Evolutionary conservation across 2,888 invertebrate species (phyloP), one percentile per base, ranked within the genome.

Genomic region (Zeuzera pyrina): DNA sequence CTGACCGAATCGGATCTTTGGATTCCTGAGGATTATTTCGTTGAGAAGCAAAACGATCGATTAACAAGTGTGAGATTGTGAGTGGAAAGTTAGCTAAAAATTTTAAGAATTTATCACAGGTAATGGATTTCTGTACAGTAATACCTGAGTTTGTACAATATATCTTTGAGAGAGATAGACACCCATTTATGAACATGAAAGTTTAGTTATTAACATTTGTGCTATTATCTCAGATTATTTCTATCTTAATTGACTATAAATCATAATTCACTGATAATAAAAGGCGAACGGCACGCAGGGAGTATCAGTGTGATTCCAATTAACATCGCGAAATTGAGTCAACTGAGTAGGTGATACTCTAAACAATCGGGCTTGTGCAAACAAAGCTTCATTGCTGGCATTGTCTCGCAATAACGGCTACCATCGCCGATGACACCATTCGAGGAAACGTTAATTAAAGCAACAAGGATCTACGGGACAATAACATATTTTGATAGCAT

Each of bases 371-470:
- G 32, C 32, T 32, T 31, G 42, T 41, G 51, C 57, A 62, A 74
- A 76, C 72, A 76, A 76, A 70, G 71, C 57, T 57, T 44, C 45
- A 47, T 52, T 42, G 47, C 43, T 30, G 35, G 43, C 41, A 53
- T 54, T 57, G 52, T 57, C 14, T n/a, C n/a, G n/a, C 22, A 42
- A 40, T 45, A 45, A 43, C 41, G 59, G 57, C 8, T 12, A 13
- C 12, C 25, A 25, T 25, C 65, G 48, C 49, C 46, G 63, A 58
- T 73, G 67, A 65, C 72, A 70, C 74, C 77, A 74, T 68, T 64
- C 62, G 65, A 71, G 73, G 67, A 71, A 73, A 69, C 59, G 67
- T 77, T 77, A 73, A 77, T 78, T 77, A 76, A 73, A 66, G 57
- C 64, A 61, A 66, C 67, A 63, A 60, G 64, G 61, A 59, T 59